A percentile compares a stretch with the other conserved stretches of the same genome.
Conservation (phyloP, 2,797 vertebrate species). For the Sebastes matsubarae region DNA sequence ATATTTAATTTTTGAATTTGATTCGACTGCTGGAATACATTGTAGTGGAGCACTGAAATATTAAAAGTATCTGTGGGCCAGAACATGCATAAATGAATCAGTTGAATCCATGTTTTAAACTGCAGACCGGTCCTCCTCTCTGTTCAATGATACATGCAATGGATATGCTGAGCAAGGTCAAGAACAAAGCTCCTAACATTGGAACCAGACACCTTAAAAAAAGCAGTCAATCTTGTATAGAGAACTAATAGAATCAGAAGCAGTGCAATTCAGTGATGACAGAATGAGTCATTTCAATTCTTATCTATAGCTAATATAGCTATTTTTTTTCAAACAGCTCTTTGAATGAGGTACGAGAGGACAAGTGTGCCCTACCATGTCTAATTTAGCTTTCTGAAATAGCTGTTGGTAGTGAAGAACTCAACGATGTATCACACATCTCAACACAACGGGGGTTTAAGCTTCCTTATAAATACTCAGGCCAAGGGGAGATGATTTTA, state of each 20-base stretch:
- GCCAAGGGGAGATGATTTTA: not conserved
- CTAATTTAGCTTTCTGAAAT: not conserved
- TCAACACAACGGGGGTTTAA: not conserved
- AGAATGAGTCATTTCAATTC: not conserved
- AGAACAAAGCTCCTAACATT: not conserved
- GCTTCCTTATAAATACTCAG: not conserved
- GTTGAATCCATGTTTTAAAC: slow-evolving; percentile 29
- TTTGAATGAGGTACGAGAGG: not conserved
- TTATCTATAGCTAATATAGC: not conserved
- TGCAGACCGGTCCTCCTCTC: slow-evolving; percentile 11
- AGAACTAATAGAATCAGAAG: not conserved
- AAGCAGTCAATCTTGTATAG: not conserved
- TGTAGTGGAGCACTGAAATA: slow-evolving; percentile 28
- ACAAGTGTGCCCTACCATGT: not conserved
- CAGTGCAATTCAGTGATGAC: too few relatives aligned
- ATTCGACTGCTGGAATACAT: slow-evolving; percentile 32
- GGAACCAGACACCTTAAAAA: not conserved
- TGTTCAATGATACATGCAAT: slow-evolving; percentile 24
- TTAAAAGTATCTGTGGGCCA: slow-evolving; percentile 28
- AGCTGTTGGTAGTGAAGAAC: not conserved
- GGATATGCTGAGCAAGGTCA: slow-evolving; percentile 3
- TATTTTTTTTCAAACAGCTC: not conserved
- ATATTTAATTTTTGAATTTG: slow-evolving; percentile 35
- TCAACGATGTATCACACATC: not conserved
- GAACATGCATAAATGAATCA: slow-evolving; percentile 37